phyloP scores from a whole-genome alignment of 1,140 invertebrate species.

The Formica selysi region DNA sequence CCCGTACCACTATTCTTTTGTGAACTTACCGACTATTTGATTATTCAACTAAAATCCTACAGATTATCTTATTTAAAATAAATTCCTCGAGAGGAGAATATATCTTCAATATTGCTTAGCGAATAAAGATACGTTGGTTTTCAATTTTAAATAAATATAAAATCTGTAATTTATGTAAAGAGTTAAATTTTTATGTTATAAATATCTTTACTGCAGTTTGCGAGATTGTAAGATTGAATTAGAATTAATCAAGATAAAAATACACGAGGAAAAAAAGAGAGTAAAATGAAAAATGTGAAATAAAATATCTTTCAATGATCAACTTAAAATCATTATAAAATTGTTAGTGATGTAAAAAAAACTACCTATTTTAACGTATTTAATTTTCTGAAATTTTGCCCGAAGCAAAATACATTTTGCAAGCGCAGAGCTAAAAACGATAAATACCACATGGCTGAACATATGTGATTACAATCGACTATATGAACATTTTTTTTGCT shows the following conservation, averaged over 20 bases:
- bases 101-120: not conserved
- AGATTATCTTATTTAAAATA: constrained; percentile 11
- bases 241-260: not conserved
- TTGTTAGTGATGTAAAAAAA: not conserved
- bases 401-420: not conserved
- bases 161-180: not conserved
- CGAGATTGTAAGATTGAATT: constrained; percentile 9
- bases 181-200: not conserved
- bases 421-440: not conserved
- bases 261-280: no score
- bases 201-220: not conserved
- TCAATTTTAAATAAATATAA: constrained; percentile 18
- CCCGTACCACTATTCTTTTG: constrained; percentile 13
- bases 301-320: no score
- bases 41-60: constrained; percentile 15
- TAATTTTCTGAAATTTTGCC: not conserved
- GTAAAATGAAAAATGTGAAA: no score
- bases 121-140: not conserved
- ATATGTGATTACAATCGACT: not conserved
- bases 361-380: not conserved
- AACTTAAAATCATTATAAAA: not conserved
- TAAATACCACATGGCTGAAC: not conserved
- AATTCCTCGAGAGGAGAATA: not conserved
- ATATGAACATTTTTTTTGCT: not conserved
- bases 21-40: not conserved